phyloP scores from a whole-genome alignment of 2,113 vertebrate genomes.

The Archilochus colubris region DNA sequence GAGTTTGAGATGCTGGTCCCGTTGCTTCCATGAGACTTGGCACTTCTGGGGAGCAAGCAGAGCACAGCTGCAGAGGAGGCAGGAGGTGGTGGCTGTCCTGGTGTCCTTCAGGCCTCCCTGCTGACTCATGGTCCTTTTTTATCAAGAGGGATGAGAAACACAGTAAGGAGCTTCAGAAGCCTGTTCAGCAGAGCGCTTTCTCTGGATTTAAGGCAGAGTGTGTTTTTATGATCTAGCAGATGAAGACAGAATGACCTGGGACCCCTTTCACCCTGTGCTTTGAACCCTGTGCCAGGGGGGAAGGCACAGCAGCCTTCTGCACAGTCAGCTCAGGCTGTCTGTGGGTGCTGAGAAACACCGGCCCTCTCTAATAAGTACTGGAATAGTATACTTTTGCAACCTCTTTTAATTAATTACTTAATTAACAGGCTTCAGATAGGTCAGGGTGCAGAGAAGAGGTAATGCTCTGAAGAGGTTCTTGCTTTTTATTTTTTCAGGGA shows the following conservation, averaged over 20 bases:
- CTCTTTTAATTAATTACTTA: background rate
- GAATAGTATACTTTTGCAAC: background rate
- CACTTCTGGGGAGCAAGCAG: background rate
- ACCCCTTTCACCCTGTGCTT: accelerated
- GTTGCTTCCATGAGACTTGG: background rate
- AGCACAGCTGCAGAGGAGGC: background rate
- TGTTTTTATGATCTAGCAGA: background rate
- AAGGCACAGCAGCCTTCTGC: no score
- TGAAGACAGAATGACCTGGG: no score
- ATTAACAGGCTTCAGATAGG: background rate
- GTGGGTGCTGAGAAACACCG: background rate
- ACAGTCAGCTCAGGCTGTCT: background rate
- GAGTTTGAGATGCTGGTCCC: background rate
- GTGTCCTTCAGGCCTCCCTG: background rate
- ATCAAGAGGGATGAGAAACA: background rate
- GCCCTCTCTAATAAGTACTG: background rate
- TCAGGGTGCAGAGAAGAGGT: accelerated
- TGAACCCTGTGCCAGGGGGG: accelerated
- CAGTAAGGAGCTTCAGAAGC: background rate
- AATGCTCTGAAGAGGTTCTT: background rate
- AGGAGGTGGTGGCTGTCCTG: accelerated
- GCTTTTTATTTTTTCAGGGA: background rate
- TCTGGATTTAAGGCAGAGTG: background rate
- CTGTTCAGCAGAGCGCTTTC: no score
- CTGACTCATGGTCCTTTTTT: background rate